Conservation (phyloP, 2,888 invertebrate genomes). For the Drosophila dives region DNA sequence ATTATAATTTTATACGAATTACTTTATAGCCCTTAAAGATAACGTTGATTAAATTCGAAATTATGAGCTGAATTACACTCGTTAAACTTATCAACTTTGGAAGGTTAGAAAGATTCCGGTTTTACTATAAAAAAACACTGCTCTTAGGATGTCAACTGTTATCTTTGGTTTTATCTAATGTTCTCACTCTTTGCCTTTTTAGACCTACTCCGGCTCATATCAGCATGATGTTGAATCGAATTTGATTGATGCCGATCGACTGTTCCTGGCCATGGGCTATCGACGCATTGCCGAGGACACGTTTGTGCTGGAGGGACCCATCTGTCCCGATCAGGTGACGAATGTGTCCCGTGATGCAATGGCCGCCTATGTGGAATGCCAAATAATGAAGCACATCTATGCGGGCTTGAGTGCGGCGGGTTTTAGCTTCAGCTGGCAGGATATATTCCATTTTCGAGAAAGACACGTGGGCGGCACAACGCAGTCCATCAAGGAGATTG, state of each 20-base stretch:
- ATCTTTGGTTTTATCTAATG: not conserved
- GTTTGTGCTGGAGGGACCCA: conserved; percentile 89
- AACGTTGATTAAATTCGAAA: not conserved
- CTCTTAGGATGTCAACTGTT: not conserved
- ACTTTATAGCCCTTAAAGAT: not conserved
- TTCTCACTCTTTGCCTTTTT: conserved; percentile 3
- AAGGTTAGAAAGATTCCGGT: not conserved
- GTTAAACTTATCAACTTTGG: not conserved
- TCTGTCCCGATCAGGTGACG: conserved; percentile 92
- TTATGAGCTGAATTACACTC: not conserved
- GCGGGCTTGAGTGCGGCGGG: conserved; percentile 89
- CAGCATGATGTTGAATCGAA: conserved; percentile 94
- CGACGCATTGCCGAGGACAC: conserved; percentile 86
- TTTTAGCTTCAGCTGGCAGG: conserved; percentile 88
- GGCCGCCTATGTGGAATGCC: conserved; percentile 94
- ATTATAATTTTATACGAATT: not conserved
- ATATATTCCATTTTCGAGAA: conserved; percentile 86
- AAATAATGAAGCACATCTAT: conserved; percentile 90
- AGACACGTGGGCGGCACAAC: conserved; percentile 79
- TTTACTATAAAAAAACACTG: not conserved
- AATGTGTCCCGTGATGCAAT: conserved; percentile 93
- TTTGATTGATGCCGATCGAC: conserved; percentile 90
- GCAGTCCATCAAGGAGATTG: conserved; percentile 81
- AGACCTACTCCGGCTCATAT: conserved; percentile 95
- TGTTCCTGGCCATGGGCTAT: conserved; percentile 94